Conservation (phyloP, 1,140 invertebrate genomes). For the Dendrolimus punctatus region DNA sequence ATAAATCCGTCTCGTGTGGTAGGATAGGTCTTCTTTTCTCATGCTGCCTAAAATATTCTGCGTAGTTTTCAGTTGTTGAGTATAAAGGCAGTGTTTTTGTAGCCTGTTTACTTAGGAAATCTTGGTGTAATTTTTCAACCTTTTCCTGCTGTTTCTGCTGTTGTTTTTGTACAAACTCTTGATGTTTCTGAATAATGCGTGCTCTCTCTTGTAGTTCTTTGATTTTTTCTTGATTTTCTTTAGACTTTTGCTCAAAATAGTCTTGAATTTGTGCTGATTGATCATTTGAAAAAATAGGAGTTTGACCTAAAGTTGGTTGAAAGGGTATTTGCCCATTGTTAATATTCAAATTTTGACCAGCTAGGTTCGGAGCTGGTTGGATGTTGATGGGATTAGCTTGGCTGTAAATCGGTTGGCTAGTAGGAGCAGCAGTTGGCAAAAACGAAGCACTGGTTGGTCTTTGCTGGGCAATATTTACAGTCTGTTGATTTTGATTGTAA, state of each 20-base stretch:
- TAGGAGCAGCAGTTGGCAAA: slow-evolving; percentile 52
- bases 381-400: slow-evolving; percentile 54
- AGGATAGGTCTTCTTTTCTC: slow-evolving; percentile 56
- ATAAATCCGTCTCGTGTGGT: slow-evolving; percentile 64
- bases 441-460: slow-evolving; percentile 60
- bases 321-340: slow-evolving; percentile 52
- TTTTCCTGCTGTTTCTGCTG: slow-evolving; percentile 79
- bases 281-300: slow-evolving; percentile 67
- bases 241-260: slow-evolving; percentile 76
- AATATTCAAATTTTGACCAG: slow-evolving; percentile 31
- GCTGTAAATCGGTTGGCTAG: slow-evolving; percentile 39
- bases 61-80: slow-evolving; percentile 60
- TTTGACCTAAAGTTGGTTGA: slow-evolving; percentile 51
- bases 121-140: slow-evolving; percentile 76
- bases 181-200: slow-evolving; percentile 78
- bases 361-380: slow-evolving; percentile 57
- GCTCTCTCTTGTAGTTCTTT: slow-evolving; percentile 75
- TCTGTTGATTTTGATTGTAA: slow-evolving; percentile 37
- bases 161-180: slow-evolving; percentile 79
- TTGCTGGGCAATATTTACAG: slow-evolving; percentile 43
- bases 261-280: slow-evolving; percentile 69
- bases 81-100: slow-evolving; percentile 70
- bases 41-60: slow-evolving; percentile 49
- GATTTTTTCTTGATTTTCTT: slow-evolving; percentile 73
- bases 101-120: slow-evolving; percentile 76